These are phyloP conservation scores for Poeciliopsis prolifica DNA, from an alignment of 2,113 vertebrate genomes.

Conservation along the genomic window DNA sequence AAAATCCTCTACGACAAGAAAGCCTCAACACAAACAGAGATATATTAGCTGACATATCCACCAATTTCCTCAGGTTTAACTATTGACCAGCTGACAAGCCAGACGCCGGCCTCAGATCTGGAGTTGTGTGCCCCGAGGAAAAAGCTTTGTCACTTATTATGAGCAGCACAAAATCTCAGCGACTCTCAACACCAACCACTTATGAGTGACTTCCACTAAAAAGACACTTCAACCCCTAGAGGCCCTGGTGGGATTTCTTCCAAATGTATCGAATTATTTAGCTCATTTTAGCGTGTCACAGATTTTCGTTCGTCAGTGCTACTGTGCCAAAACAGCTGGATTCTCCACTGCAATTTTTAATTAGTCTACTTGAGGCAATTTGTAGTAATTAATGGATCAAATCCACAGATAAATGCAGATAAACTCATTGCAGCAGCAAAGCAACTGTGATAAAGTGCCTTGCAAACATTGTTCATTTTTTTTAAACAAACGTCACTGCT, in stretches of 20 bases:
- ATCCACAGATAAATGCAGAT: not conserved
- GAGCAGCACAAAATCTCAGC: constrained; percentile 28
- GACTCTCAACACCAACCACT: constrained; percentile 30
- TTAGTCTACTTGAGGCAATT: constrained; percentile 9
- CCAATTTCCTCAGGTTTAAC: not conserved
- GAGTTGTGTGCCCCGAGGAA: not conserved
- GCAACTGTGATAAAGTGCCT: not conserved
- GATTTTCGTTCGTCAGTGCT: constrained; percentile 4
- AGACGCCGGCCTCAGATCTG: not conserved
- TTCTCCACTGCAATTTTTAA: constrained; percentile 11
- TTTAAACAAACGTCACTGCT: too few relatives aligned
- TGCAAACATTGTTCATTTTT: too few relatives aligned
- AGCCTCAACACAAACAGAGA: not conserved
- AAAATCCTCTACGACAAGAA: constrained; percentile 14
- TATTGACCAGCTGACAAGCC: not conserved
- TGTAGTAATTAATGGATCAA: not conserved
- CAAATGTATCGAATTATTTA: constrained; percentile 36
- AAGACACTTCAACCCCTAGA: constrained; percentile 17
- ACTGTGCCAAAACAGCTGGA: constrained; percentile 16
- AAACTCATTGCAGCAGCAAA: not conserved
- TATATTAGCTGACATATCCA: not conserved
- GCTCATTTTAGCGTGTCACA: constrained; percentile 13
- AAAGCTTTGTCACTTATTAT: not conserved
- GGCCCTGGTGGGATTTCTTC: constrained; percentile 1
- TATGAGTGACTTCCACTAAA: constrained; percentile 17